A percentile compares a stretch with the other conserved stretches of the same genome.
Evolutionary conservation across 2,888 invertebrate species (phyloP).

Genomic region (Agonopterix heracliana): DNA sequence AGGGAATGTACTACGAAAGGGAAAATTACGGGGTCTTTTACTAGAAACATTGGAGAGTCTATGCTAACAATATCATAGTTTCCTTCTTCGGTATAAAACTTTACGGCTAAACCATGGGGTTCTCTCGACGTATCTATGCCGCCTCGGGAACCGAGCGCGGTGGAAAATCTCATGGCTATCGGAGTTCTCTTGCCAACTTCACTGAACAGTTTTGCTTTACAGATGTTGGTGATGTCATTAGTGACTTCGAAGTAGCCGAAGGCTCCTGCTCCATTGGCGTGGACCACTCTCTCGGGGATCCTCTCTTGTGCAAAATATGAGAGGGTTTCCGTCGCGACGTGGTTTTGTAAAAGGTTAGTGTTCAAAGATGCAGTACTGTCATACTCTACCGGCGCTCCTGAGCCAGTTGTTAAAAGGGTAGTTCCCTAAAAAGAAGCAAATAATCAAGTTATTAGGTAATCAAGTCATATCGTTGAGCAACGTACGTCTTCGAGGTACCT

Average conservation of each 20-base stretch:
- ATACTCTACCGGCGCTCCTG: constrained; percentile 8
- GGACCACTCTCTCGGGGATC: constrained; percentile 92
- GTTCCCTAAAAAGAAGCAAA: no score
- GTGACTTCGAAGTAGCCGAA: constrained; percentile 8
- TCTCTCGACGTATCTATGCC: constrained; percentile 68
- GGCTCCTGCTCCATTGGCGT: constrained; percentile 91
- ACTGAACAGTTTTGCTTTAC: constrained; percentile 76
- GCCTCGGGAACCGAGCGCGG: constrained; percentile 78
- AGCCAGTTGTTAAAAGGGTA: constrained; percentile 51
- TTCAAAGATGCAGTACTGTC: constrained; percentile 7
- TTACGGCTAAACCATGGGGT: constrained; percentile 58
- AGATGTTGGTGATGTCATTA: neutral
- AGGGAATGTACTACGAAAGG: constrained; percentile 70
- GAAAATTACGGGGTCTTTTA: constrained; percentile 72
- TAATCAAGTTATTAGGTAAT: no score
- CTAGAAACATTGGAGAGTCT: constrained; percentile 75
- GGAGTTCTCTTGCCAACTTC: constrained; percentile 77
- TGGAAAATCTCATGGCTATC: constrained; percentile 74
- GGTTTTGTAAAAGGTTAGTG: constrained; percentile 6
- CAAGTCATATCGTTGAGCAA: no score
- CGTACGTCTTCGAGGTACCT: no score
- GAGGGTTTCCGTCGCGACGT: constrained; percentile 79
- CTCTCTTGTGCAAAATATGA: constrained; percentile 87
- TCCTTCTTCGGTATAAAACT: constrained; percentile 40
- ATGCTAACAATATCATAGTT: constrained; percentile 47